These are phyloP conservation scores for Chaetops frenatus DNA, from an alignment of 2,113 vertebrate genomes.

Conservation along the genomic window DNA sequence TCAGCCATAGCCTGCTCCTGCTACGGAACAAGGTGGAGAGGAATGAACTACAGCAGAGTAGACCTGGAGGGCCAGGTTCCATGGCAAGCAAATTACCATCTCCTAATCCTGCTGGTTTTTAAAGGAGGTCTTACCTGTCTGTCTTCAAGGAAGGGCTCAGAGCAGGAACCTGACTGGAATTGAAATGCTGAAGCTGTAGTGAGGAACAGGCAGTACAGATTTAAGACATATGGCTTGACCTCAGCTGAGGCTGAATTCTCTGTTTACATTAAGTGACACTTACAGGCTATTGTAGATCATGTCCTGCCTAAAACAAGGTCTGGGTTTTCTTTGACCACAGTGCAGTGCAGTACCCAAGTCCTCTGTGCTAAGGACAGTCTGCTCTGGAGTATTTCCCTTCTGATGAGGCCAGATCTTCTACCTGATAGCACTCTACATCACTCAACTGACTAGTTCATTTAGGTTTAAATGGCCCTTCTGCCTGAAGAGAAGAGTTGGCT, in stretches of 20 bases:
- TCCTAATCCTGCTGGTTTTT: background rate
- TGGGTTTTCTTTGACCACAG: background rate
- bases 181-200: background rate
- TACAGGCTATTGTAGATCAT: background rate
- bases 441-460: slow-evolving; percentile 43
- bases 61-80: background rate
- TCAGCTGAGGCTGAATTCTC: background rate
- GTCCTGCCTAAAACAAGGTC: background rate
- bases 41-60: background rate
- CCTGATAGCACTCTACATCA: slow-evolving; percentile 15
- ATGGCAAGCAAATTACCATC: background rate
- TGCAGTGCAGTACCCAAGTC: background rate
- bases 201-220: background rate
- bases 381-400: background rate
- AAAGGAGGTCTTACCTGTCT: background rate
- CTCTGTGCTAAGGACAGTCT: background rate
- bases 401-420: slow-evolving; percentile 20
- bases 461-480: slow-evolving; percentile 49
- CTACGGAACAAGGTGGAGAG: background rate
- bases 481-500: slow-evolving; percentile 28
- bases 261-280: background rate
- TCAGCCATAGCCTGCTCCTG: background rate
- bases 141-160: background rate
- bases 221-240: background rate
- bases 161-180: background rate